Base-by-base conservation (phyloP, 2,113 vertebrate genomes). In the Cyprinodon variegatus region DNA sequence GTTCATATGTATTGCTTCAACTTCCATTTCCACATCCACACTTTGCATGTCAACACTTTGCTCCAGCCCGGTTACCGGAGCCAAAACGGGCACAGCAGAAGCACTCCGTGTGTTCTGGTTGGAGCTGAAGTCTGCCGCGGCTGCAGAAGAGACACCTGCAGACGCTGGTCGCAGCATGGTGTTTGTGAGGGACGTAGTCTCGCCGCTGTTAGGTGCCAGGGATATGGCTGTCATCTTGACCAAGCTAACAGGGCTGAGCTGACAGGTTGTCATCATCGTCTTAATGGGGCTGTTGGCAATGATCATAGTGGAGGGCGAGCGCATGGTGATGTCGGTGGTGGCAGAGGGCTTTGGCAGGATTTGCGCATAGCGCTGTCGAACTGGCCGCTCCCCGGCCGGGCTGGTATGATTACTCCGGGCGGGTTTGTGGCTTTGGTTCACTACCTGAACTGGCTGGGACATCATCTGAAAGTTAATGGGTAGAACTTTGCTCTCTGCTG, bases 201-300 rank as follows among this genome's bases (percentile, higher is more conserved):
- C 90, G 76, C 88, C 82, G 88, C 88, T 93, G 92, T 90, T 96
- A 0, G 96, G 95, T 1, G 96, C 92, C 36, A 99, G 95, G 10
- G 97, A 96, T 93, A 99, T 97, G 86, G 97, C 89, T 61, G 97
- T 95, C 97, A 99, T 98, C 90, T 98, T 98, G 57, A 99, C 96
- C 89, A 98, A 94, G 68, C 96, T 98, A 86, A 98, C 93, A 3
- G 97, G 96, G 84, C 95, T 96, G 86, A 98, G 90, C 0, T 98
- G 97, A 66, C 97, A 95, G 8, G 97, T 93, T 9, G 96, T 96
- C 78, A 99, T 95, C 79, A 99, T 95, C 1, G 96, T 97, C 91
- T 98, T 98, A 78, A 98, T 96, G 66, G 97, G 96, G 82, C 96
- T 99, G 91, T 96, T 97, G 39, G 96, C 94, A 46, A 99, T 96